phyloP scores from a whole-genome alignment of 2,888 invertebrate species.

The Lasioglossum malachurum region DNA sequence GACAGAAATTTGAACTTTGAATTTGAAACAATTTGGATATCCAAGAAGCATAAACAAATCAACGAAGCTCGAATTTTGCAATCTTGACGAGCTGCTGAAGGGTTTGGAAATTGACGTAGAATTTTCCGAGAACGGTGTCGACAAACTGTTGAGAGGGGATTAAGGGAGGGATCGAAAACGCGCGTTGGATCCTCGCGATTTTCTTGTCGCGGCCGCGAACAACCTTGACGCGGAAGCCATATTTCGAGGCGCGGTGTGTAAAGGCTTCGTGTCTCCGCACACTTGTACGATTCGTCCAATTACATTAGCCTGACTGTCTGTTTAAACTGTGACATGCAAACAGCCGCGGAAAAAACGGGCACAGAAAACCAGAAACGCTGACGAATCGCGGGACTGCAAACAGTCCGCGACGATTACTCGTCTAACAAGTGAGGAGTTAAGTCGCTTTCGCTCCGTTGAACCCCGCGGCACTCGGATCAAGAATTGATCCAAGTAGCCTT shows the following conservation, averaged over 20 bases:
- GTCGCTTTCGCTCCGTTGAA: background rate
- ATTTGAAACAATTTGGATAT: background rate
- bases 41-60: background rate
- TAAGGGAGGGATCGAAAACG: background rate
- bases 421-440: background rate
- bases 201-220: conserved; percentile 3
- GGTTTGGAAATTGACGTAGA: background rate
- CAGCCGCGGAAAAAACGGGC: background rate
- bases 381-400: background rate
- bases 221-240: conserved; percentile 68
- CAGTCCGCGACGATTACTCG: background rate
- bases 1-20: background rate
- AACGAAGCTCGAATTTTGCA: background rate
- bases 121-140: background rate
- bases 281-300: conserved; percentile 72
- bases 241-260: conserved; percentile 61
- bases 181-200: background rate
- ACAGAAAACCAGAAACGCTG: background rate
- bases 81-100: too few relatives aligned
- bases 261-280: conserved; percentile 65
- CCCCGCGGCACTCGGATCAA: background rate
- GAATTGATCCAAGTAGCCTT: background rate
- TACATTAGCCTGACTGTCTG: conserved; percentile 69
- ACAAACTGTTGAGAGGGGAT: background rate
- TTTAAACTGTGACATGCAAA: conserved; percentile 42